A percentile compares a stretch with the other conserved stretches of the same genome.
Evolutionary conservation across 2,888 invertebrate species (phyloP).

Genomic region (Busseola fusca): DNA sequence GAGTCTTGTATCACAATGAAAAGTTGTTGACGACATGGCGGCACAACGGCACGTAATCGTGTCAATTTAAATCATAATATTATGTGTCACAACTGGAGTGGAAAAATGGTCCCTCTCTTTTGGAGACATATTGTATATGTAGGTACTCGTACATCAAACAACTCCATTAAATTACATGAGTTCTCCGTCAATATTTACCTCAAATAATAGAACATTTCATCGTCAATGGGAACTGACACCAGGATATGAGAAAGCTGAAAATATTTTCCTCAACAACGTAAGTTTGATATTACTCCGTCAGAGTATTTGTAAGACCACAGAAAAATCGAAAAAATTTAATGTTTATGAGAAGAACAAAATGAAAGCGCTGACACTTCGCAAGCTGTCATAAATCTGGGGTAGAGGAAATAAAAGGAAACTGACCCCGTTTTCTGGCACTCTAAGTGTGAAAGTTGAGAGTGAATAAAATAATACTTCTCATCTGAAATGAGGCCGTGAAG

Average conservation of each 20-base stretch:
- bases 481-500: conserved; percentile 37
- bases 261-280: conserved; percentile 7
- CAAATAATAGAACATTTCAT: conserved; percentile 28
- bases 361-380: conserved; percentile 10
- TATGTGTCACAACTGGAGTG: neutral
- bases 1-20: too few relatives aligned
- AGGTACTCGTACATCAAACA: neutral
- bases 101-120: neutral
- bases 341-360: neutral
- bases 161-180: neutral
- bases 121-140: neutral
- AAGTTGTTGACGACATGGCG: too few relatives aligned
- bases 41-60: too few relatives aligned
- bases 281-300: conserved; percentile 19
- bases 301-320: neutral
- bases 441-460: conserved; percentile 40
- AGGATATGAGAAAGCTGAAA: conserved; percentile 47
- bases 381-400: conserved; percentile 25
- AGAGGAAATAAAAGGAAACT: conserved; percentile 18
- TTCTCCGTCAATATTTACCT: conserved; percentile 1
- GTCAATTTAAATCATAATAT: too few relatives aligned
- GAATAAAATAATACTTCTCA: conserved; percentile 42
- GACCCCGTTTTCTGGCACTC: conserved; percentile 1
- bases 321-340: conserved; percentile 15
- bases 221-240: conserved; percentile 23